A percentile compares a stretch with the other conserved stretches of the same genome.
Evolutionary conservation across 2,888 invertebrate genomes (phyloP).

Genomic region (Pharmacophagus antenor): DNA sequence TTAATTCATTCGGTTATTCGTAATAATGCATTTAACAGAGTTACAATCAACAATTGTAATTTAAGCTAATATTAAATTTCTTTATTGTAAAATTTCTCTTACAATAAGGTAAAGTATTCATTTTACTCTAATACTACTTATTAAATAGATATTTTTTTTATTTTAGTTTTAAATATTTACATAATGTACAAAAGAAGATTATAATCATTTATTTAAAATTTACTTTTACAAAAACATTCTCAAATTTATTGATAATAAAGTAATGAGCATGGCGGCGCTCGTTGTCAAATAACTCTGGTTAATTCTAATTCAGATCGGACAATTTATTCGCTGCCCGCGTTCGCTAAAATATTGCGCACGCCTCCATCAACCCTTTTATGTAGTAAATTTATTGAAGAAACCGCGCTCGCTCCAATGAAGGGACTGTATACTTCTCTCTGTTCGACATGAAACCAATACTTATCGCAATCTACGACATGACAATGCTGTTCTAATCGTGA

Average conservation of each 20-base stretch:
- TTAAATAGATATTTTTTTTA: not conserved
- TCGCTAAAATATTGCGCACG: conserved; percentile 69
- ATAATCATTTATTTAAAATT: not conserved
- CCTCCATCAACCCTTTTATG: conserved; percentile 73
- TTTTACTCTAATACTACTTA: too few species aligned
- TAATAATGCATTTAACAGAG: too few species aligned
- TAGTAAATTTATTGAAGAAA: conserved; percentile 69
- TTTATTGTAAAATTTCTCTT: too few species aligned
- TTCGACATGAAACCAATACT: conserved; percentile 63
- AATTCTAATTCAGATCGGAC: conserved; percentile 68
- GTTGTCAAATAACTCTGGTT: conserved; percentile 70
- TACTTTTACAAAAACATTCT: not conserved
- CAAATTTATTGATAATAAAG: conserved; percentile 5
- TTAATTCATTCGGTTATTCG: too few species aligned
- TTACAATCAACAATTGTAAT: too few species aligned
- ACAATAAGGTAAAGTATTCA: too few species aligned
- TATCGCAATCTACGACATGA: conserved; percentile 61
- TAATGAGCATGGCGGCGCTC: conserved; percentile 7
- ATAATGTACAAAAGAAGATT: not conserved
- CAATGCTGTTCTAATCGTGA: conserved; percentile 48
- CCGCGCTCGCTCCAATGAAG: conserved; percentile 61
- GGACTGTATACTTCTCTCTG: conserved; percentile 50
- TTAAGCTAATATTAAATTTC: too few species aligned
- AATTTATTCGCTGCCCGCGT: conserved; percentile 73
- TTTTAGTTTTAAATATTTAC: not conserved